Percentiles rank a stretch among this genome's conserved stretches.
Conservation (phyloP, 2,113 vertebrate genomes). For the Dendropsophus ebraccatus region DNA sequence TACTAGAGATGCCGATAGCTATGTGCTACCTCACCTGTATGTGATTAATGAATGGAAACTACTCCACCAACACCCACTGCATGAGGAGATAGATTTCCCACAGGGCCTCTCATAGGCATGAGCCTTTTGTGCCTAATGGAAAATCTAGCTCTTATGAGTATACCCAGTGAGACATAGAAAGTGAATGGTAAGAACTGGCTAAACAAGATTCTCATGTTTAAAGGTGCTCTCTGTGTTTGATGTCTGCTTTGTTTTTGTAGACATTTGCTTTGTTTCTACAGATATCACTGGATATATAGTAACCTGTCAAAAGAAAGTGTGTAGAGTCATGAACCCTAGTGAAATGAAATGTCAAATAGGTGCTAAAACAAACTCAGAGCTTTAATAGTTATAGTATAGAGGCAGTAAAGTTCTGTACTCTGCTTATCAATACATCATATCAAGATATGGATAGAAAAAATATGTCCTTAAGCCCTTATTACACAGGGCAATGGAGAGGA, state of each 20-base stretch:
- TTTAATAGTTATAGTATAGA: too few species aligned
- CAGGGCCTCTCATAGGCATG: neutral
- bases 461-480: too few species aligned
- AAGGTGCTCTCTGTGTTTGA: neutral
- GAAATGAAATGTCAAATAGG: too few species aligned
- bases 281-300: neutral
- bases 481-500: too few species aligned
- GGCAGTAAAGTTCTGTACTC: too few species aligned
- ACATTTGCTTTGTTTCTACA: neutral
- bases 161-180: neutral
- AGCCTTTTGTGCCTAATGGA: neutral
- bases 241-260: neutral
- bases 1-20: neutral
- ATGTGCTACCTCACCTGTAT: neutral
- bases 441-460: too few species aligned
- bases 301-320: neutral
- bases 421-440: too few species aligned
- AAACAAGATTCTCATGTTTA: slow-evolving; percentile 2
- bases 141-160: neutral
- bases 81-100: neutral
- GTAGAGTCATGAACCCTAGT: neutral
- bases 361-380: too few species aligned
- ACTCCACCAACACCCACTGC: neutral
- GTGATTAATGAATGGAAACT: neutral
- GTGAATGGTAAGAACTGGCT: neutral